Evolutionary conservation across 2,888 invertebrate species (phyloP).

Genomic region (Pseudeuparius sepicola): DNA sequence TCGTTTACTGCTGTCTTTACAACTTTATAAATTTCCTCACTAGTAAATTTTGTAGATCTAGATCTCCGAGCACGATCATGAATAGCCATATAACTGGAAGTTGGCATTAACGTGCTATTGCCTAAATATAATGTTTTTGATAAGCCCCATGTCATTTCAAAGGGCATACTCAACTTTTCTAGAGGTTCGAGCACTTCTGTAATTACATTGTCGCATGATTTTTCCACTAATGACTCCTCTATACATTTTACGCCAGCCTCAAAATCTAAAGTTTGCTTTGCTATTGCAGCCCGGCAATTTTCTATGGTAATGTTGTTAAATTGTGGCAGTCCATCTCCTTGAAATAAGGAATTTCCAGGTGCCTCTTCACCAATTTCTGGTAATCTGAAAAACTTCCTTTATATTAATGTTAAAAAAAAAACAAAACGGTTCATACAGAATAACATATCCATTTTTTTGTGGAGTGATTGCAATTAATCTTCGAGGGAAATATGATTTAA

Average conservation of each 20-base stretch:
- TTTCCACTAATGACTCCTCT: slow-evolving; percentile 46
- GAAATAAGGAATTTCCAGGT: slow-evolving; percentile 64
- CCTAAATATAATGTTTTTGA: slow-evolving; percentile 72
- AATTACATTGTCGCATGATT: slow-evolving; percentile 51
- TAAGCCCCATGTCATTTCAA: slow-evolving; percentile 80
- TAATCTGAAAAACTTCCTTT: slow-evolving; percentile 48
- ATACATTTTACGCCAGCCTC: slow-evolving; percentile 64
- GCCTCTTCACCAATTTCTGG: slow-evolving; percentile 73
- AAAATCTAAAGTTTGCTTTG: slow-evolving; percentile 70
- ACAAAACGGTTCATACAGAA: slow-evolving; percentile 49
- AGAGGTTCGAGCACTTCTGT: slow-evolving; percentile 61
- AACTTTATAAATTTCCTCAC: slow-evolving; percentile 56
- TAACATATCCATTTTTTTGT: slow-evolving; percentile 54
- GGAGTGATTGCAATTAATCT: too few species aligned
- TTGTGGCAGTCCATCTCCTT: slow-evolving; percentile 66
- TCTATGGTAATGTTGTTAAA: slow-evolving; percentile 74
- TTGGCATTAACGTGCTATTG: slow-evolving; percentile 69
- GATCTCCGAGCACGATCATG: slow-evolving; percentile 71
- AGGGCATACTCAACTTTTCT: slow-evolving; percentile 59
- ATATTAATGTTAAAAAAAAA: slow-evolving; percentile 15
- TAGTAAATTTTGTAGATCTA: slow-evolving; percentile 63
- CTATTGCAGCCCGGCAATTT: slow-evolving; percentile 75
- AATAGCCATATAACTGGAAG: slow-evolving; percentile 66
- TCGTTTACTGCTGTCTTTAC: slow-evolving; percentile 42
- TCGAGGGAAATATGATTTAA: too few species aligned